These are phyloP conservation scores for Halcyon leucocephala DNA, from an alignment of 2,797 vertebrate genomes.

Conservation along the genomic window DNA sequence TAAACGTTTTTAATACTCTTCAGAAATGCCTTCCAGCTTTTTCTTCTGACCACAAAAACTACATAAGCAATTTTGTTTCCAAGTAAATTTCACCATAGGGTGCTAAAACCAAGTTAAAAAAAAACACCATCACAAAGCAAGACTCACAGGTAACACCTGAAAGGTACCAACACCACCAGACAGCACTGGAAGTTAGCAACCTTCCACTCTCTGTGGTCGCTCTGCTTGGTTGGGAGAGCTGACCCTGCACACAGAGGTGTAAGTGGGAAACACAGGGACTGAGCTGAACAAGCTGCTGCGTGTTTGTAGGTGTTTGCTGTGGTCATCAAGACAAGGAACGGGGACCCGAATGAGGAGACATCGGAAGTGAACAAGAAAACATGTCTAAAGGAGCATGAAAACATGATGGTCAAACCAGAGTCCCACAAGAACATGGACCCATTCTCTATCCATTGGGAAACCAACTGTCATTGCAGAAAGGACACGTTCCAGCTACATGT, in stretches of 20 bases:
- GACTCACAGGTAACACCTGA: not conserved
- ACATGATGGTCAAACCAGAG: accelerated
- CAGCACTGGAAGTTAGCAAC: not conserved
- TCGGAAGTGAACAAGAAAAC: not conserved
- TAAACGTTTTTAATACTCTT: not conserved
- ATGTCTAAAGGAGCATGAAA: not conserved
- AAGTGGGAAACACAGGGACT: not conserved
- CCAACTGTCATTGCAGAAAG: not conserved
- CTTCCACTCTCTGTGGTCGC: not conserved
- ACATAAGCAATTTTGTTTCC: not conserved
- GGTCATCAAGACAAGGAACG: not conserved
- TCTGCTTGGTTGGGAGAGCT: accelerated
- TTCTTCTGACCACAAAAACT: not conserved
- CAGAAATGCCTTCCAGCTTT: not conserved
- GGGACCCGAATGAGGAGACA: accelerated
- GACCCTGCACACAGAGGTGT: accelerated
- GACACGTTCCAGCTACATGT: not conserved
- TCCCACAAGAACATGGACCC: not conserved
- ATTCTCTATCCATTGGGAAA: not conserved
- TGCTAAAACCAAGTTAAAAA: not conserved
- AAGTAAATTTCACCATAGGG: not conserved
- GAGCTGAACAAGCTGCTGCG: not conserved
- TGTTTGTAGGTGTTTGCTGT: not conserved
- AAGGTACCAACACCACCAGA: not conserved
- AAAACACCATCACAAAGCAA: not conserved